Base-by-base conservation (phyloP, 2,888 invertebrate species). In the Amphipoea oculea region DNA sequence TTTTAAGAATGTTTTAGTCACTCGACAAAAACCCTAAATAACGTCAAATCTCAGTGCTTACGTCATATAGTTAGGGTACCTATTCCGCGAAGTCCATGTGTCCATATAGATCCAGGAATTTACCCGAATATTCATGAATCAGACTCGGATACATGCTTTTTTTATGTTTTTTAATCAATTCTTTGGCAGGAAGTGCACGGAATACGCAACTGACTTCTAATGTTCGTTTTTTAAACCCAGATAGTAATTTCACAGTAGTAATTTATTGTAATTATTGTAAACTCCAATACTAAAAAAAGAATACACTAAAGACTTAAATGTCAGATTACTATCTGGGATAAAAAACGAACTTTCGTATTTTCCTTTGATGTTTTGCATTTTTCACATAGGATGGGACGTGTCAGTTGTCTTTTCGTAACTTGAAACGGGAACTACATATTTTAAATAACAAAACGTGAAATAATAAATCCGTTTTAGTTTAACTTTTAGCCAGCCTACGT, bases 41-140 rank as follows among this genome's bases (percentile, higher is more conserved):
- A 17, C 54, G 40, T 36, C 5, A 54, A 82, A 78, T 70, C 82
- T 65, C 23, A 57, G 11, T 54, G 57, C 23, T 83, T 57, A 83
- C 79, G 75, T 79, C 86, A 77, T 62, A 23, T 20, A 36, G 14
- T 70, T 67, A 75, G 70, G 36, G 48, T 54, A 40, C 66, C 51
- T 76, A 69, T 81, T 88, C 87, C 42, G 12, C 66, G 81, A 82
- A 88, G 12, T 87, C 83, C 84, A 82, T 88, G 57, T 80, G 82
- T 79, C 78, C 71, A 67, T 76, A 48, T 74, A 84, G 45, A 66
- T 79, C 75, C 75, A 77, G 77, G 83, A 86, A 86, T 80, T 76
- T 60, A 76, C 45, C 40, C 68, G 73, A 67, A 79, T 73, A 75
- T 81, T 75, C 40, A 60, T 87, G 88, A 87, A 81, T 87, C 88